Base-by-base conservation (phyloP, 2,797 vertebrate species). In the Rachycentron canadum region DNA sequence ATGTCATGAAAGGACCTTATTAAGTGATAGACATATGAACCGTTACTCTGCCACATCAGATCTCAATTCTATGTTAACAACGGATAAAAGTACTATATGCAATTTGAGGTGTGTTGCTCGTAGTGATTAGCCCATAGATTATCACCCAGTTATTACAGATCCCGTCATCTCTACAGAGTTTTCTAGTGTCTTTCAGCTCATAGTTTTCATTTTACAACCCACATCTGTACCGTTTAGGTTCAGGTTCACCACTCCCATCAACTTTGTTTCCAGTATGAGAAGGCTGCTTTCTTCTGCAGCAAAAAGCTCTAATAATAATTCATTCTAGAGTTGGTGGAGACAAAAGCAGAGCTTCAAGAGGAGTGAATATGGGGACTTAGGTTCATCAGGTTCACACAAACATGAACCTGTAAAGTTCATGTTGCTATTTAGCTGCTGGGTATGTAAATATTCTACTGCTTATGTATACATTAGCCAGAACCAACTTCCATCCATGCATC, bases 1-100 rank as follows among this genome's bases (percentile, higher is more conserved):
- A 85, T 73, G 65, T 77, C 66, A 67, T 50, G 53, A 49, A 62
- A 78, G 75, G 71, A 21, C 73, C 59, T 19, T 38, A 6, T 32
- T 69, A 66, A 69, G 58, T 38, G 58, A 77, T 3, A 41, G 47
- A 68, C 14, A 25, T 17, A 45, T 62, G 65, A 88, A 36, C 34
- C 49, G 28, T 61, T 60, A 7, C 19, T 28, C 4, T 32, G 4
- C 56, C 2, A 4, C 38, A 5, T 40, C 2, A n/a, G 30, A 34
- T 1, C 2, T 5, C 23, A 30, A 45, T 60, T 21, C 2, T 30
- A 7, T 45, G 30, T 53, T 16, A 41, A 49, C 19, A 69, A 10
- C 12, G n/a, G n/a, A 4, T 25, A 9, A 13, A 26, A 49, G 71
- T 57, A 19, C 50, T 66, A n/a, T 26, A 41, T n/a, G 17, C 30